Percentiles rank a stretch among this genome's conserved stretches.
Conservation (phyloP, 2,113 vertebrate species). For the Oncorhynchus keta region DNA sequence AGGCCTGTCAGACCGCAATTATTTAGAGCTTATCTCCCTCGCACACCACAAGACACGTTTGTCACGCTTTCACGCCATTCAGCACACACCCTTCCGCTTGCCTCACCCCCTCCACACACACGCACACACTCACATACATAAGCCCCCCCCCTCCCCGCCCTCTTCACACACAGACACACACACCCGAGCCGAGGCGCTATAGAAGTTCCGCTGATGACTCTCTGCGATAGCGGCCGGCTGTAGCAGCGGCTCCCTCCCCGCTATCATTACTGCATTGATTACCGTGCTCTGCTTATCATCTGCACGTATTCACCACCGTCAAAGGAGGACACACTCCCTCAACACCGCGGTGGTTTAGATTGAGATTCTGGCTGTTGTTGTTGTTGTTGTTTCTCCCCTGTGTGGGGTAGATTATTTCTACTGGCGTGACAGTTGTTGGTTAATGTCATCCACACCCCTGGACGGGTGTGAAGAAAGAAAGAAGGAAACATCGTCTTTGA, state of each 20-base stretch:
- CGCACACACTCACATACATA: slow-evolving; percentile 7
- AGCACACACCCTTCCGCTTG: too few relatives aligned
- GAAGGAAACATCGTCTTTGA: slow-evolving; percentile 55
- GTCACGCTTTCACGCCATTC: slow-evolving; percentile 64
- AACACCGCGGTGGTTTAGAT: slow-evolving; percentile 58
- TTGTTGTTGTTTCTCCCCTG: slow-evolving; percentile 60
- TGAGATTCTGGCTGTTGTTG: slow-evolving; percentile 49
- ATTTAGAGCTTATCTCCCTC: slow-evolving; percentile 80
- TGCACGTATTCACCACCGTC: slow-evolving; percentile 63
- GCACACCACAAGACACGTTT: slow-evolving; percentile 76
- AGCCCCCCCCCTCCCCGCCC: too few relatives aligned
- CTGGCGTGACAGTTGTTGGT: slow-evolving; percentile 65
- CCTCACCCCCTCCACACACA: too few relatives aligned
- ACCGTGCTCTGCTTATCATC: slow-evolving; percentile 63
- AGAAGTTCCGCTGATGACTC: slow-evolving; percentile 75
- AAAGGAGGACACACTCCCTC: slow-evolving; percentile 27
- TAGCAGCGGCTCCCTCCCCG: slow-evolving; percentile 23
- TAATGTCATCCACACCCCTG: slow-evolving; percentile 56
- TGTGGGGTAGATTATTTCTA: slow-evolving; percentile 62
- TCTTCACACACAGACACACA: slow-evolving; percentile 21
- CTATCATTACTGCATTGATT: slow-evolving; percentile 75
- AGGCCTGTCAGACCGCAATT: slow-evolving; percentile 79
- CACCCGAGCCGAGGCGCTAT: slow-evolving; percentile 45
- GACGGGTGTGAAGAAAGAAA: slow-evolving; percentile 32
- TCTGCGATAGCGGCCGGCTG: slow-evolving; percentile 58